Base-by-base conservation (phyloP, 2,888 invertebrate species). In the Phorcus lineatus region DNA sequence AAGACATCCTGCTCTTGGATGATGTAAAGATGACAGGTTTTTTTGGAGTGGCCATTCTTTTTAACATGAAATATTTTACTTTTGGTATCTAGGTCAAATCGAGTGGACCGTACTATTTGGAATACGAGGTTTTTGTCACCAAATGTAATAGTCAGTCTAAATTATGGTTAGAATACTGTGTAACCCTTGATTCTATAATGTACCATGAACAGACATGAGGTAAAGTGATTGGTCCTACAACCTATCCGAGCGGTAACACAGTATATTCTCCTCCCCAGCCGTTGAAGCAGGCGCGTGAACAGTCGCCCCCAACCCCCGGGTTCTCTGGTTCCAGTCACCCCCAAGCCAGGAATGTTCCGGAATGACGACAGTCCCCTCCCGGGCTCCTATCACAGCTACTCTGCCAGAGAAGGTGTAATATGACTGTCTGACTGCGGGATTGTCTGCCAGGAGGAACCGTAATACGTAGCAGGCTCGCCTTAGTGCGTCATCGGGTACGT, bases 391-490 rank as follows among this genome's bases (percentile, higher is more conserved):
- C 54, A 91, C 83, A 6, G 87, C 89, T 47, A 90, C 82, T 22
- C 91, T 84, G 0, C 90, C 88, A 67, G 85, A 88, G n/a, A 80
- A 74, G 19, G 85, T 81, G 84, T 88, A 90, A 81, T 85, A 90
- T 19, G 84, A 82, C 47, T 85, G 79, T 1, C 90, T 80, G 3
- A 91, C 78, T 74, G 84, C 88, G 4, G 57, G 47, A 53, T 88
- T 83, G 81, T 88, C 89, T 13, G 90, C 89, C 66, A 91, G 81
- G n/a, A 90, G 83, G 80, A 90, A 89, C 19, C 90, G 83, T 0
- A 88, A 83, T 0, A 88, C 87, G 82, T 90, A 91, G 80, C 91
- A 91, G 2, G 90, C 90, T 40, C 91, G 57, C 53, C 81, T 83
- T 22, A 91, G 77, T 0, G 90, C 90, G n/a, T 81, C 75, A 81